phyloP scores from a whole-genome alignment of 2,888 invertebrate genomes.

The Spodoptera littoralis region DNA sequence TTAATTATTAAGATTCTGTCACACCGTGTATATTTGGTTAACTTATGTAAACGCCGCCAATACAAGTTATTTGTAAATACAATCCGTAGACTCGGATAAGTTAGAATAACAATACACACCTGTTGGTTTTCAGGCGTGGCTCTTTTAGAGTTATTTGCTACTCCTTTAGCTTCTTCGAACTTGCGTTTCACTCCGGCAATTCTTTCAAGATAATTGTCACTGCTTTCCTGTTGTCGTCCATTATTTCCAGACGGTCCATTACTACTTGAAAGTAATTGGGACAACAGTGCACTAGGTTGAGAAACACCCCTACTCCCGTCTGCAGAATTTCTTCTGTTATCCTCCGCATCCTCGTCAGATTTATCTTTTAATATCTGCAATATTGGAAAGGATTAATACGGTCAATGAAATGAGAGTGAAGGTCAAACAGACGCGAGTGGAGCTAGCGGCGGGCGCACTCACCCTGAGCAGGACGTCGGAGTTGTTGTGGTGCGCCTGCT shows the following conservation, averaged over 20 bases:
- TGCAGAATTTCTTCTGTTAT: slow-evolving; percentile 82
- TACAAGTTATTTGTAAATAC: too few species aligned
- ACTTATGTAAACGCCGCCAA: too few species aligned
- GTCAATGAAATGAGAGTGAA: not conserved
- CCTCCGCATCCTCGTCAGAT: slow-evolving; percentile 93
- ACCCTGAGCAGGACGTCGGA: slow-evolving; percentile 89
- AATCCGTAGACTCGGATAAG: not conserved
- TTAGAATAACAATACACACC: slow-evolving; percentile 61
- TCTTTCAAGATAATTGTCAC: slow-evolving; percentile 77
- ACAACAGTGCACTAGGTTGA: slow-evolving; percentile 88
- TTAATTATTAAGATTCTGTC: too few species aligned
- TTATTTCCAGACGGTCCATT: slow-evolving; percentile 79
- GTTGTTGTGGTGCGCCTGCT: slow-evolving; percentile 72
- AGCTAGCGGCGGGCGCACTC: slow-evolving; percentile 37
- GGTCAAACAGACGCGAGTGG: not conserved
- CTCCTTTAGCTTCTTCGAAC: slow-evolving; percentile 89
- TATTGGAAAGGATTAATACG: slow-evolving; percentile 3
- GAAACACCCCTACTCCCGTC: slow-evolving; percentile 69
- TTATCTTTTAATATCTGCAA: slow-evolving; percentile 93
- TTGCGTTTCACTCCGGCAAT: slow-evolving; percentile 81
- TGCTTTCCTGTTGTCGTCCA: slow-evolving; percentile 74
- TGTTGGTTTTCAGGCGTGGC: slow-evolving; percentile 85
- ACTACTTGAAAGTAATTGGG: slow-evolving; percentile 82
- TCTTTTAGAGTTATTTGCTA: slow-evolving; percentile 89
- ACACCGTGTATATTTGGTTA: too few species aligned